phyloP scores from a whole-genome alignment of 2,113 vertebrate genomes.

The Piaya cayana region DNA sequence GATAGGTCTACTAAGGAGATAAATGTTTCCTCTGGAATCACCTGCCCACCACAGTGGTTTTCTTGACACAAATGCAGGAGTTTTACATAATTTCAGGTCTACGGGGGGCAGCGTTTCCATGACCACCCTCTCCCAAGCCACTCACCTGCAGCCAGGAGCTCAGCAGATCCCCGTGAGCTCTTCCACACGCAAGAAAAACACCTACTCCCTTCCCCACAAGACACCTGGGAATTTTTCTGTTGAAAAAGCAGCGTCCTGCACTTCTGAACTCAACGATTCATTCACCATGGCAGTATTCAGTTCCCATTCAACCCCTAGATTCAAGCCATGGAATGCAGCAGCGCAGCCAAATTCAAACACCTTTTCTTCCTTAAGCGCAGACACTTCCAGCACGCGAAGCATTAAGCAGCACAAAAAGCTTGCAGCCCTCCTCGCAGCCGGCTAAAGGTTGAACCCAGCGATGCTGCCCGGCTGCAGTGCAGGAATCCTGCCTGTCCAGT shows the following conservation, averaged over 20 bases:
- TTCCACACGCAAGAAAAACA: neutral
- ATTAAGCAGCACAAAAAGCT: rapidly evolving
- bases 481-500: slow-evolving; percentile 5
- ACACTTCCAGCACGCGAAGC: neutral
- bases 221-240: neutral
- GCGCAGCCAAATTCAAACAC: neutral
- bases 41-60: neutral
- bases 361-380: neutral
- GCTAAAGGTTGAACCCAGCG: neutral
- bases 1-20: rapidly evolving
- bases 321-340: neutral
- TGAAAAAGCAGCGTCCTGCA: no score
- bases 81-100: neutral
- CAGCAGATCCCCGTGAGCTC: neutral
- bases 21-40: rapidly evolving
- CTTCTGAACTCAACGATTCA: neutral
- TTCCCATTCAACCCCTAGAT: neutral
- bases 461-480: neutral
- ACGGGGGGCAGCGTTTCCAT: neutral
- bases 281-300: rapidly evolving
- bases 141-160: neutral
- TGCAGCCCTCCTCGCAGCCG: rapidly evolving
- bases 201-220: no score
- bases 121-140: neutral
- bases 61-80: neutral